Base-by-base conservation (phyloP, 2,113 vertebrate genomes). In the Channa maculata region DNA sequence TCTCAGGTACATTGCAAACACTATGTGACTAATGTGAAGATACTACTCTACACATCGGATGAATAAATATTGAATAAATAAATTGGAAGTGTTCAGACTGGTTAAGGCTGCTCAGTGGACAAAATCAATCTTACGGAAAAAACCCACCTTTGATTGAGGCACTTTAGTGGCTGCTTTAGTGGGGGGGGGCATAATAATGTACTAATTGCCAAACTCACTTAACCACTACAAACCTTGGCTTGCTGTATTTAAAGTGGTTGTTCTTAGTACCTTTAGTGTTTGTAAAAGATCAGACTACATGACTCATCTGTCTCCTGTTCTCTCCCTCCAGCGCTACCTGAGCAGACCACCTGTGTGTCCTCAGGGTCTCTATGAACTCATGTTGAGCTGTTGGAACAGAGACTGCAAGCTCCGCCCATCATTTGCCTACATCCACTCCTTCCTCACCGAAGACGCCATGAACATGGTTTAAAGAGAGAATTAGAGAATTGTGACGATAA, bases 311-410 rank as follows among this genome's bases (percentile, higher is more conserved):
- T 65, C 46, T 43, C 2, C 34, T 52, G 54, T 9, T 57, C 33
- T 15, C 5, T 49, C 36, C 13, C 41, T 10, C 6, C 84, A 98
- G 97, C 95, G 97, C 39, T 96, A 96, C 82, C 93, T 97, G 83
- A 92, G 90, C 59, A 88, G 88, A 50, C 97, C 97, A 0, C 94
- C 94, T 0, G 93, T 96, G 76, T 98, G 97, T 87, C 96, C 96
- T 0, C 93, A 95, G 87, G 93, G 96, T 59, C 92, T 98, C 63
- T 97, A 97, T 0, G 95, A 96, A 90, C 92, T 97, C 83, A 98
- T 98, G 96, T 86, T 97, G 75, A 94, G 86, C 82, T 98, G 97
- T 93, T 98, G 97, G 97, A 94, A 96, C 86, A 92, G 96, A 74
- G 96, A 98, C 90, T 96, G 96, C 64, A 96, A 96, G 82, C 95